A percentile compares a stretch with the other conserved stretches of the same genome.
phyloP scores from a whole-genome alignment of 2,113 vertebrate genomes.

The Echinops telfairi region DNA sequence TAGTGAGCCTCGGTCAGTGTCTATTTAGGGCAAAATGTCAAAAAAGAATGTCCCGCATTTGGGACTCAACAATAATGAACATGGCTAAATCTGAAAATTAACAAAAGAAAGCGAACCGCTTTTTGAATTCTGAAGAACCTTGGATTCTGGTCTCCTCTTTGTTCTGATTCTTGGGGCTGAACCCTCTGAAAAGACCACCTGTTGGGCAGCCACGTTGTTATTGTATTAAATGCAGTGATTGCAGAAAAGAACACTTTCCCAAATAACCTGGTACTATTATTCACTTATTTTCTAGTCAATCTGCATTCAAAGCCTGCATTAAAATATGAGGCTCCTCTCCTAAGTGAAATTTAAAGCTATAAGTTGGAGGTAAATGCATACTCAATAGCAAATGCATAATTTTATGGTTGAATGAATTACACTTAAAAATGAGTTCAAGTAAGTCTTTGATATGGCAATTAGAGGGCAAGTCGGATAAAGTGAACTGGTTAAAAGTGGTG shows the following conservation, averaged over 20 bases:
- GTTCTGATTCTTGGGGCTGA: conserved; percentile 95
- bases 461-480: conserved; percentile 81
- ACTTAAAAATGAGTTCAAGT: conserved; percentile 86
- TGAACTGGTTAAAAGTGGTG: conserved; percentile 78
- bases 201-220: conserved; percentile 97
- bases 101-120: conserved; percentile 99
- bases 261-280: conserved; percentile 92
- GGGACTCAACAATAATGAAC: conserved; percentile 97
- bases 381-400: conserved; percentile 84
- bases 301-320: conserved; percentile 89
- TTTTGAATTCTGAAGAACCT: conserved; percentile 99
- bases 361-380: conserved; percentile 85
- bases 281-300: conserved; percentile 92
- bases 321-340: conserved; percentile 85
- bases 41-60: conserved; percentile 99
- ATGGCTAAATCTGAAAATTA: conserved; percentile 97
- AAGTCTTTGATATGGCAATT: conserved; percentile 85
- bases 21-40: conserved; percentile 99
- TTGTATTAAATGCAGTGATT: conserved; percentile 94
- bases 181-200: conserved; percentile 99
- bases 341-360: conserved; percentile 88
- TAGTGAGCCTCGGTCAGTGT: conserved; percentile 99
- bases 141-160: conserved; percentile 99
- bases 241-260: conserved; percentile 92
- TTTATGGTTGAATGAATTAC: conserved; percentile 86